Evolutionary conservation across 2,797 vertebrate species (phyloP).

Genomic region (Chiroxiphia lanceolata): DNA sequence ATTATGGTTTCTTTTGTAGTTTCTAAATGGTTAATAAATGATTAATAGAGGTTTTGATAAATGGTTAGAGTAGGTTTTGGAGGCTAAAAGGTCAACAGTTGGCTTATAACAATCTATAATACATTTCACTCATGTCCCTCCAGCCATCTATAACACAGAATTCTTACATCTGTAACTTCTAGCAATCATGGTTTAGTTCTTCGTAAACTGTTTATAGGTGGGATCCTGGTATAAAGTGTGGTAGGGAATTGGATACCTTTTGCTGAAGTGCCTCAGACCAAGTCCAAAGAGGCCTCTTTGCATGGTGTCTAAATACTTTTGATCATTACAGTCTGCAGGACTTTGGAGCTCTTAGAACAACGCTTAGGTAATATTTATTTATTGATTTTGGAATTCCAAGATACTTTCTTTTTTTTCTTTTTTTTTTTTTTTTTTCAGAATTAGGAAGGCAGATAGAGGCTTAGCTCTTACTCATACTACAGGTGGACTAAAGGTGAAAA

Average conservation of each 20-base stretch:
- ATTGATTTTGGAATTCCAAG: background rate
- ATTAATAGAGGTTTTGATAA: slow-evolving; percentile 49
- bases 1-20: background rate
- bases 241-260: background rate
- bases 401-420: background rate
- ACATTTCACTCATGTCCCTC: slow-evolving; percentile 21
- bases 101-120: slow-evolving; percentile 30
- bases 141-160: slow-evolving; percentile 34
- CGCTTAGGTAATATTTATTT: background rate
- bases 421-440: background rate
- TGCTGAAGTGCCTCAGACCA: background rate
- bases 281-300: background rate
- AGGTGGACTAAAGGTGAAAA: background rate
- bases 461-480: background rate
- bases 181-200: slow-evolving; percentile 37
- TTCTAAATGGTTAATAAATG: slow-evolving; percentile 59
- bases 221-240: slow-evolving; percentile 5
- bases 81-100: slow-evolving; percentile 46
- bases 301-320: background rate
- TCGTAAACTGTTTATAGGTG: slow-evolving; percentile 36
- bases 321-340: background rate
- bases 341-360: background rate
- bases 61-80: slow-evolving; percentile 7
- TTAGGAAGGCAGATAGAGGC: background rate
- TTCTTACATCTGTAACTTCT: slow-evolving; percentile 38